Base-by-base conservation (phyloP, 2,797 vertebrate species). In the Thamnophis elegans region DNA sequence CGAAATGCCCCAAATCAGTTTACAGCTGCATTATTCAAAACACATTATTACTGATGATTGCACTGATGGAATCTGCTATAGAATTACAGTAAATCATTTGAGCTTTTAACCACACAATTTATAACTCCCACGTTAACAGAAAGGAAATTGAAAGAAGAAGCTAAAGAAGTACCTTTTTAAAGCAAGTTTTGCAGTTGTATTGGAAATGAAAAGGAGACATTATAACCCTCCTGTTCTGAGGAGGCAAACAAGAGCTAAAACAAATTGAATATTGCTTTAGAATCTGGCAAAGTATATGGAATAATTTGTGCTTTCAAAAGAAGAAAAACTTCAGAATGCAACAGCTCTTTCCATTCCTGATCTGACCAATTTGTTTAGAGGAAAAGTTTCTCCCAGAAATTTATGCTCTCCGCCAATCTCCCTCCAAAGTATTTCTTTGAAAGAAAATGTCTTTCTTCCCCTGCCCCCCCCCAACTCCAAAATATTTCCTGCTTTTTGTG, bases 1-100 rank as follows among this genome's bases (percentile, higher is more conserved):
- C 89, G 87, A 60, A 95, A 96, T 95, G 78, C n/a, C 93, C n/a
- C 32, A 94, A 95, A 97, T 95, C 93, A 95, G 26, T 96, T 94
- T 95, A 89, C 85, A 86, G 12, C 59, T 96, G 59, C 65, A 91
- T 96, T 95, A 96, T 96, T 96, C 88, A 91, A 91, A 96, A 86
- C 9, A 86, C 82, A 90, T 93, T 87, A 94, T 97, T 96, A 91
- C 85, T 88, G 92, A 93, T 94, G 95, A 96, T 96, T 96, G 68
- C 94, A 94, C 82, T 94, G 91, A 95, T 94, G 82, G 96, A 96
- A 96, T 86, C 89, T 93, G 89, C 58, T 89, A 92, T 62, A 94
- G 47, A 78, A 92, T 94, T 96, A 94, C 91, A 94, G 85, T 92
- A 93, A 97, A 95, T 97, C 65, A 92, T 95, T 18, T 0, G 1